Base-by-base conservation (phyloP, 2,888 invertebrate species). In the Rotaria macrura region DNA sequence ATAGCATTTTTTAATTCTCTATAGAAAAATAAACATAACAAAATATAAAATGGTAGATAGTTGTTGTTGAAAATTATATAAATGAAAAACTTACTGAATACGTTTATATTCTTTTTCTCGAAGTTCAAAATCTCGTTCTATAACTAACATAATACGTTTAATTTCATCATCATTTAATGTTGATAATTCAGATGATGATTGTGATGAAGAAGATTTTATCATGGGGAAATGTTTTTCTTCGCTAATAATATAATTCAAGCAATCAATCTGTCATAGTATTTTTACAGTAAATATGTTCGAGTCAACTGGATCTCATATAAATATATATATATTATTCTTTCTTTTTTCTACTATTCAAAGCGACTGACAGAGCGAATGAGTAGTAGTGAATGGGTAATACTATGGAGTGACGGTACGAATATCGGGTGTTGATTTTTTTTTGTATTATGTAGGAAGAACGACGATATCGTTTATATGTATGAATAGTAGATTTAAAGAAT, bases 51-150 rank as follows among this genome's bases (percentile, higher is more conserved):
- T 12, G 47, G n/a, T 12, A 9, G 17, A 29, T 65, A 23, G n/a
- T 23, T 52, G 20, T 23, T 65, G 29, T 29, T n/a, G 10, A 65
- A 14, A 29, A n/a, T 55, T 83, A 38, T n/a, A 34, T 65, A 23
- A 29, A 54, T 57, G 25, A 29, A 29, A n/a, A 65, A 87, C 87
- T 87, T 87, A 90, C 90, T 87, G 88, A 14, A 90, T 85, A 86
- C 90, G 87, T 55, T 88, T 88, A 87, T 88, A 88, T 85, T 90
- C 90, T 40, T 88, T 87, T 87, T 90, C 88, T 38, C 90, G 87
- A 20, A 90, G 87, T 83, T 89, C 89, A 85, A 90, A 90, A 87
- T 90, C 90, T 86, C 89, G 89, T 88, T 90, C 89, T 23, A 90
- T 88, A 25, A 90, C 90, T 72, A 88, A 87, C 52, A 90, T 87